Evolutionary conservation across 1,140 invertebrate species (phyloP).

Genomic region (Ips typographus): DNA sequence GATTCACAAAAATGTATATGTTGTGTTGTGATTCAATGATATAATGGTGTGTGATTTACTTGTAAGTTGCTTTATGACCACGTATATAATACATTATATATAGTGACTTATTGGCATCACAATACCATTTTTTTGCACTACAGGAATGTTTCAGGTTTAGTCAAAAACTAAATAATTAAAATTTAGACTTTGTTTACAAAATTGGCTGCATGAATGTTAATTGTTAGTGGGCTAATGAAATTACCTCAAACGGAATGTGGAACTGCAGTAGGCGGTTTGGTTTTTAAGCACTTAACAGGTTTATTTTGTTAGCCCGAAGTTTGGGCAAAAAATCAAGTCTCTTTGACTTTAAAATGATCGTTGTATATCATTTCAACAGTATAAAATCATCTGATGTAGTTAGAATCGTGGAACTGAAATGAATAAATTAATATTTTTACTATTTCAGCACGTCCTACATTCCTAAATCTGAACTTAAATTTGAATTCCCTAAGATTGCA

Average conservation of each 20-base stretch:
- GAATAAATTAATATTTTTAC: conserved; percentile 40
- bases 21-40: too few species aligned
- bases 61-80: too few species aligned
- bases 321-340: conserved; percentile 37
- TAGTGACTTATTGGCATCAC: too few species aligned
- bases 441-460: conserved; percentile 93
- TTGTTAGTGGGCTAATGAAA: conserved; percentile 40
- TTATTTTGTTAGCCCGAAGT: too few species aligned
- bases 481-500: conserved; percentile 86
- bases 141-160: neutral
- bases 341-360: conserved; percentile 50
- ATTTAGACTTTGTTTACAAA: conserved; percentile 12
- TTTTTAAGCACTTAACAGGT: too few species aligned
- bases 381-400: conserved; percentile 32
- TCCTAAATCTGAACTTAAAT: conserved; percentile 93
- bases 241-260: neutral
- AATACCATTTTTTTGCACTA: too few species aligned
- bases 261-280: too few species aligned
- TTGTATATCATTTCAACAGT: conserved; percentile 39
- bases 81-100: too few species aligned
- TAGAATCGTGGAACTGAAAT: conserved; percentile 26
- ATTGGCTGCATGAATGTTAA: conserved; percentile 46
- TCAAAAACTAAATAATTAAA: conserved; percentile 4
- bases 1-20: too few species aligned
- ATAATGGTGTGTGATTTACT: too few species aligned